Evolutionary conservation across 1,140 invertebrate genomes (phyloP), one percentile per base, ranked within the genome.

Genomic region (Hycleus phaleratus): DNA sequence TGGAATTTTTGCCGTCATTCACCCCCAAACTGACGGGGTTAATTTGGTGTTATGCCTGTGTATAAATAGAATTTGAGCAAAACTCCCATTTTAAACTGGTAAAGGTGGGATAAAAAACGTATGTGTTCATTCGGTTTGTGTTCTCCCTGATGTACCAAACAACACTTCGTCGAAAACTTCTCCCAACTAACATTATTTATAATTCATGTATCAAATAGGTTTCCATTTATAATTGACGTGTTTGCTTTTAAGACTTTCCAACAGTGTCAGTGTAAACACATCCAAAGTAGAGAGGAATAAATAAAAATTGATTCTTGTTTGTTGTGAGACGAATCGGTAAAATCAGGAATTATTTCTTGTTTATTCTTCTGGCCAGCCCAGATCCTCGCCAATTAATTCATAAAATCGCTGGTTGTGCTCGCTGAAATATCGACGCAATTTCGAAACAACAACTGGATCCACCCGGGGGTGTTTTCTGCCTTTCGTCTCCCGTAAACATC

Each of bases 391-490:
- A 9, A 96, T 86, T 69, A 97, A 84, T 62, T 95, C 90, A 72
- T 95, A 98, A 72, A 99, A 96, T 68, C 88, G 85, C 70, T 92
- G 87, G 78, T 98, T 99, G 77, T 95, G 94, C 63, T 94, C 91
- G 63, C 86, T 83, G 77, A 95, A 99, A 77, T 97, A 98, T 68
- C 88, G 86, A 51, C 91, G 79, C 56, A 98, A 77, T 69, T 90
- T 87, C n/a, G 85, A 82, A n/a, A 97, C 82, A 10, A 95, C 88
- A 24, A 83, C 75, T 0, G 86, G 84, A 68, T 88, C 85, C 8
- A 98, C 91, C 26, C 87, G 78, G 0, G 95, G 95, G 77, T 98
- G 95, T 64, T 85, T 84, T 2, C 96, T 81, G 3, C 96, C 96
- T 73, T 99, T 98, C 53, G 92, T 95, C 68, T 96, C 94, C 3